phyloP scores from a whole-genome alignment of 2,888 invertebrate genomes.

The Drosophila demipolita region DNA sequence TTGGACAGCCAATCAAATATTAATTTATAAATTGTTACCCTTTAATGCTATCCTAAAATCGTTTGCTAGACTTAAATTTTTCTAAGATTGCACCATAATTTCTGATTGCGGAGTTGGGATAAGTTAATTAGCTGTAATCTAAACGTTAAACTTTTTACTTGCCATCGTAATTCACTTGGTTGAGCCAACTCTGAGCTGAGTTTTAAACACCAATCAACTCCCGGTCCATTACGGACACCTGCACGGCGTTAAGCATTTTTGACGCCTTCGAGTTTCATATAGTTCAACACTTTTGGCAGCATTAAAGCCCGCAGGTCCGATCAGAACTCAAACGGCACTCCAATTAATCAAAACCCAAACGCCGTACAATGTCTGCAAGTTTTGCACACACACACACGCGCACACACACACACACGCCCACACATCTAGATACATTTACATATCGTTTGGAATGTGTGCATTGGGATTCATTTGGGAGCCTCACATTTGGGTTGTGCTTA shows the following conservation, averaged over 20 bases:
- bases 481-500: slow-evolving; percentile 31
- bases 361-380: slow-evolving; percentile 55
- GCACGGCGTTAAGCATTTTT: background rate
- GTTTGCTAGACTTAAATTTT: background rate
- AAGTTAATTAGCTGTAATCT: background rate
- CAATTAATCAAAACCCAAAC: slow-evolving; percentile 67
- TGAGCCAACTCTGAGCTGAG: background rate
- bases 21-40: background rate
- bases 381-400: slow-evolving; percentile 33
- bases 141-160: background rate
- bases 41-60: too few species aligned
- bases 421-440: slow-evolving; percentile 17
- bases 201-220: slow-evolving; percentile 8
- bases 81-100: background rate
- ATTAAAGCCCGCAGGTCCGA: slow-evolving; percentile 30
- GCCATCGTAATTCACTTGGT: background rate
- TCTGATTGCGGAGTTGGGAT: background rate
- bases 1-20: background rate
- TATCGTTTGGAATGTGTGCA: slow-evolving; percentile 36
- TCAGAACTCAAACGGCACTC: slow-evolving; percentile 60
- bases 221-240: background rate
- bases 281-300: slow-evolving; percentile 31
- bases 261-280: slow-evolving; percentile 28
- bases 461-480: slow-evolving; percentile 44
- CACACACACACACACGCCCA: slow-evolving; percentile 9